These are phyloP conservation scores for Gavia stellata DNA, from an alignment of 2,113 vertebrate genomes.

Conservation along the genomic window DNA sequence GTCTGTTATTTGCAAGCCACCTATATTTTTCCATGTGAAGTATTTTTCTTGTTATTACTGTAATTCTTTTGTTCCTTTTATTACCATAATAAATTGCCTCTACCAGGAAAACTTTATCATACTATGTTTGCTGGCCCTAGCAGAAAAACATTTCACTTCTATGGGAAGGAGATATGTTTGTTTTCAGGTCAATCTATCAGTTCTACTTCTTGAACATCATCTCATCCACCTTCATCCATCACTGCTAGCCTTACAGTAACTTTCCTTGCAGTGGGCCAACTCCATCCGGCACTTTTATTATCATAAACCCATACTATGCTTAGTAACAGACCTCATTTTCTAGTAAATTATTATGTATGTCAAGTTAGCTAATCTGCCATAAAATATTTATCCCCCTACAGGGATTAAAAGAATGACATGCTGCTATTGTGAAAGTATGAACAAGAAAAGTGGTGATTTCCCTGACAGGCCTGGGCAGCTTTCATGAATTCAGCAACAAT, in stretches of 20 bases:
- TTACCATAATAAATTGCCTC: background rate
- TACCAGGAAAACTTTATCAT: background rate
- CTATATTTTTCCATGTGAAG: background rate
- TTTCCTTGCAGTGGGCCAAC: background rate
- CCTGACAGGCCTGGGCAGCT: background rate
- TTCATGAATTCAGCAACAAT: background rate
- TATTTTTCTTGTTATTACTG: background rate
- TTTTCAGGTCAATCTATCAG: background rate
- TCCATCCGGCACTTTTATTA: background rate
- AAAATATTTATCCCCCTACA: background rate
- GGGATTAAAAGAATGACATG: background rate
- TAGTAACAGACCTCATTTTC: background rate
- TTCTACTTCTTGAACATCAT: background rate
- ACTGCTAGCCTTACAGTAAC: background rate
- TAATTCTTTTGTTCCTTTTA: background rate
- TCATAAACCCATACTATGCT: background rate
- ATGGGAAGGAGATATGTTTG: background rate
- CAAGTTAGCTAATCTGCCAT: constrained; percentile 32
- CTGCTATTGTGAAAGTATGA: background rate
- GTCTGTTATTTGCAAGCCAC: background rate
- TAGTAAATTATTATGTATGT: background rate
- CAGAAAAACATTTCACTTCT: background rate
- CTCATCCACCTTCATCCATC: background rate
- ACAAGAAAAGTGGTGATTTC: background rate
- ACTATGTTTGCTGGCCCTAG: background rate